Percentiles rank a stretch among this genome's conserved stretches.
These are phyloP conservation scores for Coranthus polyacanthus DNA, from an alignment of 2,797 vertebrate species.

Conservation along the genomic window DNA sequence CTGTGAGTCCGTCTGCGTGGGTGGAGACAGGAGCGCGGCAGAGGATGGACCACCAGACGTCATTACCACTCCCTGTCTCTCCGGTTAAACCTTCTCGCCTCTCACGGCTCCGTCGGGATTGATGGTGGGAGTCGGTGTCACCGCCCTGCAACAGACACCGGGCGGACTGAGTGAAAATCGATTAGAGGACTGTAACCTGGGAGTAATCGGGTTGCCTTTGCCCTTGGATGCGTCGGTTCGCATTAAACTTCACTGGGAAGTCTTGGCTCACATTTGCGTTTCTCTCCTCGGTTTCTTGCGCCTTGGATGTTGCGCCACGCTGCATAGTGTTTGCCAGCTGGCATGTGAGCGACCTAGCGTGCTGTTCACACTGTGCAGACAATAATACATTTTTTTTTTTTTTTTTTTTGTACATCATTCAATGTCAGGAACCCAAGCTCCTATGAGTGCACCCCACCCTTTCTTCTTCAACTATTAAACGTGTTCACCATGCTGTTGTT, in stretches of 20 bases:
- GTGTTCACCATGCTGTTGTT: constrained; percentile 2
- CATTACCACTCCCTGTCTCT: constrained; percentile 59
- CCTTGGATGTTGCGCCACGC: constrained; percentile 45
- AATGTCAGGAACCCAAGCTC: neutral
- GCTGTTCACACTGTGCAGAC: constrained; percentile 8
- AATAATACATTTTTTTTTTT: neutral
- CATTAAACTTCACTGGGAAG: constrained; percentile 15
- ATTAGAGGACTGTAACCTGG: constrained; percentile 9
- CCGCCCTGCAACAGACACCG: constrained; percentile 2
- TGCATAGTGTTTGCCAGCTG: constrained; percentile 18
- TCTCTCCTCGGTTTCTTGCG: constrained; percentile 16
- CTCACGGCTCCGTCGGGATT: constrained; percentile 34
- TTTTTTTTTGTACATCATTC: constrained; percentile 8
- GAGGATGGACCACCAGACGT: constrained; percentile 67
- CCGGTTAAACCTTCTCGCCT: constrained; percentile 25
- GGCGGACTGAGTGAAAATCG: constrained; percentile 11
- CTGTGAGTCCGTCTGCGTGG: constrained; percentile 40
- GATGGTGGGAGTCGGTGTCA: constrained; percentile 32
- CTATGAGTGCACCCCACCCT: neutral
- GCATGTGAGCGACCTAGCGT: constrained; percentile 2
- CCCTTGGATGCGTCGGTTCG: constrained; percentile 5
- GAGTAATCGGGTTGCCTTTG: neutral
- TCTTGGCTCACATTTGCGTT: constrained; percentile 4
- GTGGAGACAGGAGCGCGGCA: constrained; percentile 60
- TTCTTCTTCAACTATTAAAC: constrained; percentile 1